Evolutionary conservation across 2,888 invertebrate genomes (phyloP).

Genomic region (Drosophila prolongata): DNA sequence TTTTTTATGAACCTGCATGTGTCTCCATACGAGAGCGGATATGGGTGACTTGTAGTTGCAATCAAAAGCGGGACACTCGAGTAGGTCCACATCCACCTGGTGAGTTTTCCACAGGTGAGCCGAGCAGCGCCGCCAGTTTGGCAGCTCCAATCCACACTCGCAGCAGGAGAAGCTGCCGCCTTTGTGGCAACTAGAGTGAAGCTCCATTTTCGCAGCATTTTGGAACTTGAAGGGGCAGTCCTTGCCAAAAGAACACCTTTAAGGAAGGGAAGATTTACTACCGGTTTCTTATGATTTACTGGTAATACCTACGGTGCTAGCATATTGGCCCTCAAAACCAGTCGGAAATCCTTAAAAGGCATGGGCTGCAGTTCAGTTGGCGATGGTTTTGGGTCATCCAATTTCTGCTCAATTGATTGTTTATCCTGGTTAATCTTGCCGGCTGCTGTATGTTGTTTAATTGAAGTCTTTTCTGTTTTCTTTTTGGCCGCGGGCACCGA

Average conservation of each 20-base stretch:
- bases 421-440: not conserved
- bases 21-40: slow-evolving; percentile 86
- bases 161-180: slow-evolving; percentile 85
- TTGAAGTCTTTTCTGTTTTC: not conserved
- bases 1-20: slow-evolving; percentile 87
- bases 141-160: slow-evolving; percentile 85
- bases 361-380: slow-evolving; percentile 71
- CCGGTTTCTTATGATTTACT: accelerated
- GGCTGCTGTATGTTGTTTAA: slow-evolving; percentile 16
- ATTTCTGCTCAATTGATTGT: not conserved
- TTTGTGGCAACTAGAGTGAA: slow-evolving; percentile 86
- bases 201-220: slow-evolving; percentile 82
- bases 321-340: slow-evolving; percentile 72
- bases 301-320: slow-evolving; percentile 59
- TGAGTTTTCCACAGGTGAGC: slow-evolving; percentile 90
- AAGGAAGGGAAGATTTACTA: not conserved
- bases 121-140: slow-evolving; percentile 88
- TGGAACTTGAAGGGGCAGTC: slow-evolving; percentile 86
- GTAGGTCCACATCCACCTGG: slow-evolving; percentile 86
- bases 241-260: slow-evolving; percentile 86
- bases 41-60: slow-evolving; percentile 87
- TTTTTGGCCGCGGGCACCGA: slow-evolving; percentile 9
- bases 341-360: slow-evolving; percentile 82
- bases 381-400: slow-evolving; percentile 1
- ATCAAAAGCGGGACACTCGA: slow-evolving; percentile 85